These are phyloP conservation scores for Strigamia crassipes DNA, from an alignment of 2,888 invertebrate species.

Conservation along the genomic window DNA sequence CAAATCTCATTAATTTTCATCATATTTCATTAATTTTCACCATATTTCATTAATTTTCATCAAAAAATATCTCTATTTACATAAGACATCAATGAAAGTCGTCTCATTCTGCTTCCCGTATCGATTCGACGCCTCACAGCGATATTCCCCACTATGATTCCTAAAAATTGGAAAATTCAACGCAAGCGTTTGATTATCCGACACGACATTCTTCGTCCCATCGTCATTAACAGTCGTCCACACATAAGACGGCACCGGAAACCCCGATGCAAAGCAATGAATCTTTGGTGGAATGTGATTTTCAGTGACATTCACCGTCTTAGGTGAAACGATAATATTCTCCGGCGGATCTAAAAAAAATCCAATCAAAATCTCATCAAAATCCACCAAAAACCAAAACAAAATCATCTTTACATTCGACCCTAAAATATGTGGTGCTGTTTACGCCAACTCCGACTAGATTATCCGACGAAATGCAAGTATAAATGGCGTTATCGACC, in stretches of 20 bases:
- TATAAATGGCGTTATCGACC: constrained; percentile 79
- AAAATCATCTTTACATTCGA: constrained; percentile 81
- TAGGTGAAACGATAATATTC: constrained; percentile 72
- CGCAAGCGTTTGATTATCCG: constrained; percentile 61
- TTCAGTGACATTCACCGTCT: constrained; percentile 56
- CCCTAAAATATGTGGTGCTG: constrained; percentile 80
- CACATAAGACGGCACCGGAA: constrained; percentile 68
- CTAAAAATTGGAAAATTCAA: constrained; percentile 70
- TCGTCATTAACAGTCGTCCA: constrained; percentile 65
- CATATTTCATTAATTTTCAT: no score
- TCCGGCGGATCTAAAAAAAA: constrained; percentile 74
- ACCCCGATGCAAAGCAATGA: constrained; percentile 52
- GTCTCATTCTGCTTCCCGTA: constrained; percentile 74
- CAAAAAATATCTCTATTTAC: constrained; percentile 70
- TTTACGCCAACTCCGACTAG: constrained; percentile 77
- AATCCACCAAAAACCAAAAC: not conserved
- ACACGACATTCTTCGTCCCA: not conserved
- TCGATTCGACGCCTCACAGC: constrained; percentile 69
- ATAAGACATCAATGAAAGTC: constrained; percentile 77
- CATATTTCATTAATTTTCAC: no score
- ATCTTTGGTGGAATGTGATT: constrained; percentile 52
- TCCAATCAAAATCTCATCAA: not conserved
- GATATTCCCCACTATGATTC: constrained; percentile 75
- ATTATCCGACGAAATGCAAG: constrained; percentile 78
- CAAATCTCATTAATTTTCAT: no score